These are phyloP conservation scores for Caenorhabditis afra DNA, from an alignment of 2,888 invertebrate species.

Conservation along the genomic window DNA sequence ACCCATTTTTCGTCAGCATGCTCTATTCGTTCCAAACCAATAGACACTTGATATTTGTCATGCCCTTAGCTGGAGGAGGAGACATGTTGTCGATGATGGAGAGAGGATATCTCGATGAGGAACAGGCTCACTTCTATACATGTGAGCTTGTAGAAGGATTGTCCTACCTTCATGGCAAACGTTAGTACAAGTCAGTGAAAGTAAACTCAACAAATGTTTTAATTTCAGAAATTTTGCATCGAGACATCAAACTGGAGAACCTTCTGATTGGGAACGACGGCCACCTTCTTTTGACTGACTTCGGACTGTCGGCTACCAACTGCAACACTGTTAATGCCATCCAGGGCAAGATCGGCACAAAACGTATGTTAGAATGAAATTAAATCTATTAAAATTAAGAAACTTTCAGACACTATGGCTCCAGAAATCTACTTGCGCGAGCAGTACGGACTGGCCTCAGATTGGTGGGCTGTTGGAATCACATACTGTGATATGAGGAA, in stretches of 20 bases:
- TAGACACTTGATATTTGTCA: slow-evolving; percentile 24
- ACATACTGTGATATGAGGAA: slow-evolving; percentile 39
- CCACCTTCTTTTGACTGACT: slow-evolving; percentile 34
- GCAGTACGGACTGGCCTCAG: slow-evolving; percentile 20
- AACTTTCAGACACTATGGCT: slow-evolving; percentile 42
- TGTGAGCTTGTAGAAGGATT: slow-evolving; percentile 40
- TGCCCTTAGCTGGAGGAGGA: slow-evolving; percentile 41
- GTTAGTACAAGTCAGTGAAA: too few relatives aligned
- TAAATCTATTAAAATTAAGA: not conserved
- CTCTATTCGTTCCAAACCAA: slow-evolving; percentile 34
- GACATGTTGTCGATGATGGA: slow-evolving; percentile 31
- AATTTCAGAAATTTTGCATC: slow-evolving; percentile 35
- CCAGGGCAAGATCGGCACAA: slow-evolving; percentile 22
- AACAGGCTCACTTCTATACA: slow-evolving; percentile 21
- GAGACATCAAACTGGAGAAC: slow-evolving; percentile 42
- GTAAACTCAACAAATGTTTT: too few relatives aligned
- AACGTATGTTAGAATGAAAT: slow-evolving; percentile 27
- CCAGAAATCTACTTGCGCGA: slow-evolving; percentile 31
- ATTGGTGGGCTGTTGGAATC: slow-evolving; percentile 49
- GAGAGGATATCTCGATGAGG: slow-evolving; percentile 3
- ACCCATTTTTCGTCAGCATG: slow-evolving; percentile 36
- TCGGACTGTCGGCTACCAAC: slow-evolving; percentile 23
- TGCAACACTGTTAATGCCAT: not conserved
- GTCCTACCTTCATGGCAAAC: slow-evolving; percentile 21
- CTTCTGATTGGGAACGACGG: slow-evolving; percentile 36